Evolutionary conservation across 2,797 vertebrate genomes (phyloP).

Genomic region (Hippocampus kuda): DNA sequence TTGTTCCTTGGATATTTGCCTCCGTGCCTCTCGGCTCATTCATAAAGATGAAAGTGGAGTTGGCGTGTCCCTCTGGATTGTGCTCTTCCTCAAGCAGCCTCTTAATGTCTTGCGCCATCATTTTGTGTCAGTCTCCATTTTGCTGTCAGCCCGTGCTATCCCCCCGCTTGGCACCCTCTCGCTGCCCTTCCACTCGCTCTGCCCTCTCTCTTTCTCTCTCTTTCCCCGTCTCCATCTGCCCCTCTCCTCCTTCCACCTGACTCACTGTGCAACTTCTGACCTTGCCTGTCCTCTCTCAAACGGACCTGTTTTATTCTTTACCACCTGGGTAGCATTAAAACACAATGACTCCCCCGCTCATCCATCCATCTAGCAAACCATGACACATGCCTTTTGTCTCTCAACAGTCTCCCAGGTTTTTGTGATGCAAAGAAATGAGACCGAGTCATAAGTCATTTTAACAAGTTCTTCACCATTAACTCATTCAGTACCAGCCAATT

Average conservation of each 20-base stretch:
- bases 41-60: slow-evolving; percentile 36
- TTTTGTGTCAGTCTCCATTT: slow-evolving; percentile 52
- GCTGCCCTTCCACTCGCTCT: slow-evolving; percentile 21
- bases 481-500: no score
- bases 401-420: not conserved
- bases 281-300: slow-evolving; percentile 32
- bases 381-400: not conserved
- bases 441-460: no score
- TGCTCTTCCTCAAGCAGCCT: slow-evolving; percentile 34
- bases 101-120: slow-evolving; percentile 5
- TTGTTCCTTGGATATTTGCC: slow-evolving; percentile 42
- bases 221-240: slow-evolving; percentile 45
- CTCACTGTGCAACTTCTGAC: slow-evolving; percentile 30
- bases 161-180: slow-evolving; percentile 36
- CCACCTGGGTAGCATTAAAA: slow-evolving; percentile 21
- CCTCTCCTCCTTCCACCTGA: slow-evolving; percentile 36
- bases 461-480: no score
- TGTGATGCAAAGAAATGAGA: no score
- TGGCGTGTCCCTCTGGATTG: slow-evolving; percentile 50
- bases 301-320: slow-evolving; percentile 7
- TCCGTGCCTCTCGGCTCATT: slow-evolving; percentile 43
- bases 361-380: not conserved
- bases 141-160: slow-evolving; percentile 29
- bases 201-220: slow-evolving; percentile 21
- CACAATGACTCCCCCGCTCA: slow-evolving; percentile 6